Conservation (phyloP, 2,888 invertebrate species). For the Watsonalla cultraria region DNA sequence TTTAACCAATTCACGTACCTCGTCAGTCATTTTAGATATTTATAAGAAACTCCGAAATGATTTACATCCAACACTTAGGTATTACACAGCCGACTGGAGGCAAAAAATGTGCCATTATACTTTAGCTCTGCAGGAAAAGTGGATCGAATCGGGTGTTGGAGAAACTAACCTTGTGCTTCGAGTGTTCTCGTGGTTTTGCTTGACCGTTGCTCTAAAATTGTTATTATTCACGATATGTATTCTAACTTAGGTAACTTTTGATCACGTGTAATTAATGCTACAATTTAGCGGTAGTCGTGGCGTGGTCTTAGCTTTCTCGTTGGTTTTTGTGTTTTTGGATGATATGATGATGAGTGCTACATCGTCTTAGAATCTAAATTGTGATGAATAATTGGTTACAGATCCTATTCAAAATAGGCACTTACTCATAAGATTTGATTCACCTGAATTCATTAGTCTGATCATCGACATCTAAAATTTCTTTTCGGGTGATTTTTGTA, state of each 20-base stretch:
- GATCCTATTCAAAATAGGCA: too few species aligned
- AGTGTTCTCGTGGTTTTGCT: conserved; percentile 21
- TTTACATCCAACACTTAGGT: conserved; percentile 25
- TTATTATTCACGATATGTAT: conserved; percentile 18
- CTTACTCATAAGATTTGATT: too few species aligned
- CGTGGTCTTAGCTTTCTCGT: too few species aligned
- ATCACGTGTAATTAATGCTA: too few species aligned
- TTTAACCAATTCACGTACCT: not conserved
- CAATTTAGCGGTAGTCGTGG: too few species aligned
- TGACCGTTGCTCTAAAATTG: conserved; percentile 22
- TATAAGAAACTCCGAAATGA: conserved; percentile 10
- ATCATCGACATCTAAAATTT: too few species aligned
- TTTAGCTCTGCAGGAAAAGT: conserved; percentile 40
- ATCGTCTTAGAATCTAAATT: too few species aligned
- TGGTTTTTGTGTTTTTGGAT: too few species aligned
- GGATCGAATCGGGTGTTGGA: conserved; percentile 34
- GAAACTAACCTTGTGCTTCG: conserved; percentile 32
- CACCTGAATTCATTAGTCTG: too few species aligned
- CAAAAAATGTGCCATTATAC: conserved; percentile 34
- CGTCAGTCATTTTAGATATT: not conserved
- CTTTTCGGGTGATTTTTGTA: too few species aligned
- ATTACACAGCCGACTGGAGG: conserved; percentile 21
- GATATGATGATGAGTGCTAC: too few species aligned
- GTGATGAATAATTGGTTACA: too few species aligned
- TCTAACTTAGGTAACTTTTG: conserved; percentile 7